These are phyloP conservation scores for Scaptomyza flava DNA, from an alignment of 2,888 invertebrate species.

Conservation along the genomic window DNA sequence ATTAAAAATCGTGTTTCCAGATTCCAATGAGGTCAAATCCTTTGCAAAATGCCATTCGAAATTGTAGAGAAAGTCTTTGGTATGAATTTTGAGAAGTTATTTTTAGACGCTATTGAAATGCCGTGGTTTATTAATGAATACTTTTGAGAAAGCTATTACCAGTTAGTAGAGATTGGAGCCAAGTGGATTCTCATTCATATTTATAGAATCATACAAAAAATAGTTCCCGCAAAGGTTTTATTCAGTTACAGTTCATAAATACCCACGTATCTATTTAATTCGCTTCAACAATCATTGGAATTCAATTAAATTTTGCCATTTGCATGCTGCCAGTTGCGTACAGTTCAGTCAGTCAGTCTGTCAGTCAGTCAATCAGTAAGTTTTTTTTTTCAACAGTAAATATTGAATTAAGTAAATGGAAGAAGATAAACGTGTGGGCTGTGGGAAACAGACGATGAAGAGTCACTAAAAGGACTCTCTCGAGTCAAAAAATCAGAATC, in stretches of 20 bases:
- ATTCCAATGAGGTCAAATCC: neutral
- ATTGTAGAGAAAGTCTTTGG: too few relatives aligned
- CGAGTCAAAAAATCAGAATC: constrained; percentile 13
- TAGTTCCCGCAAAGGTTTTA: too few relatives aligned
- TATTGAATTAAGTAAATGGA: constrained; percentile 66
- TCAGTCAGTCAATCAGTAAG: constrained; percentile 8
- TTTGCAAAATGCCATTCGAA: too few relatives aligned
- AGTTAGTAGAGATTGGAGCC: too few relatives aligned
- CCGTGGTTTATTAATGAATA: too few relatives aligned
- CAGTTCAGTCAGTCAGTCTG: constrained; percentile 3
- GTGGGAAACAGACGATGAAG: neutral
- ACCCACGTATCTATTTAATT: constrained; percentile 9
- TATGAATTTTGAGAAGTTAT: too few relatives aligned
- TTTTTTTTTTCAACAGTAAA: constrained; percentile 19
- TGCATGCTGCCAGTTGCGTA: constrained; percentile 12
- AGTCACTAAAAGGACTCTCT: neutral
- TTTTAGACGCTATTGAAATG: too few relatives aligned
- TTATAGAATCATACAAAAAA: too few relatives aligned
- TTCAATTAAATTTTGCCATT: constrained; percentile 45
- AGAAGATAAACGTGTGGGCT: constrained; percentile 13
- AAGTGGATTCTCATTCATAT: too few relatives aligned
- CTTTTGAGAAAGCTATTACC: too few relatives aligned
- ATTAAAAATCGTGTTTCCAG: neutral
- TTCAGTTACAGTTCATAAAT: too few relatives aligned
- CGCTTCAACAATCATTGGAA: constrained; percentile 28